Conservation (phyloP, 1,140 invertebrate genomes). For the Eriocheir sinensis region DNA sequence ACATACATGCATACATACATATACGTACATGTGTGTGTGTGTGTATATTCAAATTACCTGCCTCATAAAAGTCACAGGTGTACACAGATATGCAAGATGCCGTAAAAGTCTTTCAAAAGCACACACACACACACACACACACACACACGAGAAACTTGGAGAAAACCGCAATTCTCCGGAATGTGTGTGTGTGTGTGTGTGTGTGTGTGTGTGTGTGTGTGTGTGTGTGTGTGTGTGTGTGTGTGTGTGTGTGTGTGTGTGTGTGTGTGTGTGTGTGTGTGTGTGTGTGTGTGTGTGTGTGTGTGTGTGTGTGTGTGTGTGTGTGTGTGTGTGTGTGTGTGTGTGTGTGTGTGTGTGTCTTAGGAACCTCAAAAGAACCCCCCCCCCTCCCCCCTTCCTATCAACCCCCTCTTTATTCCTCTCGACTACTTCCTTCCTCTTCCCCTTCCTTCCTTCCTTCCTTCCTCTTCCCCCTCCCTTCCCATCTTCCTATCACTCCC, state of each 20-base stretch:
- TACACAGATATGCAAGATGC: constrained; percentile 5
- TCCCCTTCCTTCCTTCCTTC: too few species aligned
- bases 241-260: too few species aligned
- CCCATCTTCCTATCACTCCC: too few species aligned
- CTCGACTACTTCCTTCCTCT: neutral
- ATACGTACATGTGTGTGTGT: constrained; percentile 34
- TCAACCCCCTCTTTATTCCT: neutral
- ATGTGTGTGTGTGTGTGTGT: neutral
- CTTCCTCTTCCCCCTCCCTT: neutral
- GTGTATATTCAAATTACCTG: neutral
- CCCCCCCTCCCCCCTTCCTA: neutral
- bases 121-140: constrained; percentile 61
- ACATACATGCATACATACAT: constrained; percentile 45
- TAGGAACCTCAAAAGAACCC: too few species aligned
- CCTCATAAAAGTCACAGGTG: neutral
- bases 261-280: too few species aligned
- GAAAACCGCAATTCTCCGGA: neutral
- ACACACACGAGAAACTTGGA: neutral
- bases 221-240: too few species aligned
- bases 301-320: too few species aligned
- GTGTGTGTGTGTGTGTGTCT: too few species aligned
- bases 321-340: too few species aligned
- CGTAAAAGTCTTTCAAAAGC: too few species aligned
- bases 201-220: too few species aligned
- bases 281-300: too few species aligned